Evolutionary conservation across 2,797 vertebrate genomes (phyloP), one percentile per base, ranked within the genome.

Genomic region (Ataeniobius toweri): DNA sequence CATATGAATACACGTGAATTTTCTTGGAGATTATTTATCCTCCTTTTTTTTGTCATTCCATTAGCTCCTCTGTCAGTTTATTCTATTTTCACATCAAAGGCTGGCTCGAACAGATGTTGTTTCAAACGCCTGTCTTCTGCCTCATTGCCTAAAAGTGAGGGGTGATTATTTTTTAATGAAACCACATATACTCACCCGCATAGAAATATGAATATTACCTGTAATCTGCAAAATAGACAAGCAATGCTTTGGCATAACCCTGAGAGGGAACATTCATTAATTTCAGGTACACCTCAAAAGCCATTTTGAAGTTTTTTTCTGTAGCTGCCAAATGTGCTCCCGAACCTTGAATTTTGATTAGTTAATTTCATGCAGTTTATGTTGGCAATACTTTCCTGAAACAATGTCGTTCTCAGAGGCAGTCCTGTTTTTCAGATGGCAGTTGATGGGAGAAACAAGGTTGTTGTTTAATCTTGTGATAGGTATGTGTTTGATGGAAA

Each of bases 101-200:
- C 81, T 90, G 59, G 83, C 85, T 89, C 88, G 89, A 94, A 94
- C 94, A 95, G 94, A 95, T 95, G 94, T 94, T 91, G 87, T 94
- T 94, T 94, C 91, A 93, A 95, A 94, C 92, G 90, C 90, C 90
- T 91, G 92, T 93, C 93, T 93, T 94, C 92, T 92, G 90, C 90
- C 91, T 94, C 93, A 94, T 94, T 93, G 94, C 92, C 91, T 93
- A 89, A 92, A 95, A 94, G 91, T 93, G 91, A 92, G 78, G 90
- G 91, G 91, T 94, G 92, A 94, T 95, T 94, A 94, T 94, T 93
- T 94, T 94, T 95, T 94, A 94, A 94, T 94, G 93, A 94, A 94
- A 94, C 84, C 55, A 79, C 81, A 83, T 78, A 71, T 81, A 88
- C 86, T 78, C 80, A 22, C 83, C 73, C 76, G 61, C 75, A 71